These are phyloP conservation scores for Pagrus major DNA, from an alignment of 2,113 vertebrate species.

Conservation along the genomic window DNA sequence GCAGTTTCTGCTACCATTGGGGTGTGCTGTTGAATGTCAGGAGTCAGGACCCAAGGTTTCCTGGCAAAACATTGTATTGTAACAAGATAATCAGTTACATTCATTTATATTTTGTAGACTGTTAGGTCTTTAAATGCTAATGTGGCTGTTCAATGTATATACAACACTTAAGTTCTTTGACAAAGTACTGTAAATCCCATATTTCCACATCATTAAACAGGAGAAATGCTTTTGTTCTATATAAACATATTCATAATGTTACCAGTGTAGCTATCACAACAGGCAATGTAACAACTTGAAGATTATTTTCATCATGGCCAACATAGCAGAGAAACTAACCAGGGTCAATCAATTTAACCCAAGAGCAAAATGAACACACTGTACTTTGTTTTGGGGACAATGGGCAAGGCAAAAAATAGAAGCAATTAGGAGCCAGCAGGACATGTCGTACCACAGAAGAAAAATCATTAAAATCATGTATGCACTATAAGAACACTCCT, in stretches of 20 bases:
- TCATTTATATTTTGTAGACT: no score
- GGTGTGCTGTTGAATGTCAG: no score
- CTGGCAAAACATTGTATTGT: no score
- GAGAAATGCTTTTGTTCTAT: background rate
- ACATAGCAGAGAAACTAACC: background rate
- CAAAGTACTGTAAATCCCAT: background rate
- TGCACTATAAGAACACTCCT: background rate
- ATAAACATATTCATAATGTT: background rate
- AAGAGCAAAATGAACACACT: background rate
- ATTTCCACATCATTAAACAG: background rate
- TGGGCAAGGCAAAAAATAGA: background rate
- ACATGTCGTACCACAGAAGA: no score
- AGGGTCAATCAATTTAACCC: background rate
- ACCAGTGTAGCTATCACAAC: background rate
- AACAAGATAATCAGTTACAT: no score
- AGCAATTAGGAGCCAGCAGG: background rate
- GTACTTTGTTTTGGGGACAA: background rate
- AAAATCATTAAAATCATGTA: background rate
- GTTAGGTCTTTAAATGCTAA: no score
- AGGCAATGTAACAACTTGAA: background rate
- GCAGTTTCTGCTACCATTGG: no score
- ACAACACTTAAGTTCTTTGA: background rate
- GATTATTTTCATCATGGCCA: background rate
- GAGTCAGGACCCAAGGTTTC: no score
- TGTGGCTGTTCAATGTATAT: no score